phyloP scores from a whole-genome alignment of 1,140 invertebrate species.

The Diabrotica undecimpunctata region DNA sequence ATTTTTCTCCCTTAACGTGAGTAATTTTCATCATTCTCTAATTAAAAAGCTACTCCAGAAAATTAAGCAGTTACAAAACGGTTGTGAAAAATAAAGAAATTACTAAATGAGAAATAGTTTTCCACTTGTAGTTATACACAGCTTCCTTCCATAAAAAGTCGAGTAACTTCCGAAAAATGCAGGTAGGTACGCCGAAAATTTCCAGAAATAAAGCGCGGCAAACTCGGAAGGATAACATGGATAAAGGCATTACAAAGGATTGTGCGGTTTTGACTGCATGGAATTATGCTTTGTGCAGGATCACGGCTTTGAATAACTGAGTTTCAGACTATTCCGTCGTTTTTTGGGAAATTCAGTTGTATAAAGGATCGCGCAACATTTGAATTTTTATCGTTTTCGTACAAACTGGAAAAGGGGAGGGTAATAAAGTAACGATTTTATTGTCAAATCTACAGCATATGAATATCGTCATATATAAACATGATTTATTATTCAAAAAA shows the following conservation, averaged over 20 bases:
- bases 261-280: neutral
- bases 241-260: constrained; percentile 2
- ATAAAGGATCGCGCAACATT: neutral
- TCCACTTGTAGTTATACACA: neutral
- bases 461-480: too few relatives aligned
- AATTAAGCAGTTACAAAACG: too few relatives aligned
- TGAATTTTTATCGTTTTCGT: neutral
- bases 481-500: too few relatives aligned
- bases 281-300: constrained; percentile 2
- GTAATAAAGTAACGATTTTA: too few relatives aligned
- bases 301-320: neutral
- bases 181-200: neutral
- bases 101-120: too few relatives aligned
- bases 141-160: neutral
- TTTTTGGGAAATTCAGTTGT: neutral
- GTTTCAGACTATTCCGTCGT: neutral
- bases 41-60: too few relatives aligned
- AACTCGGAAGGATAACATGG: neutral
- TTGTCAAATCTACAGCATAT: too few relatives aligned
- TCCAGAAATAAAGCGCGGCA: neutral
- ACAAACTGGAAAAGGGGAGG: too few relatives aligned
- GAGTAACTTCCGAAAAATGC: neutral
- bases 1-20: too few relatives aligned
- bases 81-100: too few relatives aligned
- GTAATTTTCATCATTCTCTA: too few relatives aligned